phyloP scores from a whole-genome alignment of 2,113 vertebrate species.

The Psephotus haematonotus region DNA sequence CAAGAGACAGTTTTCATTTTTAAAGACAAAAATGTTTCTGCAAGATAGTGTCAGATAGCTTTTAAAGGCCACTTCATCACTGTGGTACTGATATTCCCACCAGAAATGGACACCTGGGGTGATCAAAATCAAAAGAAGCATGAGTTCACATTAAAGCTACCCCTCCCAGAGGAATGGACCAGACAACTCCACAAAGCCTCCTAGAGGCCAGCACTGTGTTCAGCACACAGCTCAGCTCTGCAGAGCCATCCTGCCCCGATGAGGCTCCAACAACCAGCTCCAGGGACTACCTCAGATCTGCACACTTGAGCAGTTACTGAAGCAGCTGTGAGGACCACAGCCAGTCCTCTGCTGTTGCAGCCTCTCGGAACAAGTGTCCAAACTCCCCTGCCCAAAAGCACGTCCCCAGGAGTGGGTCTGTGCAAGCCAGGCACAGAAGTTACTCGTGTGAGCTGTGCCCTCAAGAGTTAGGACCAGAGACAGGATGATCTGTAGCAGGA shows the following conservation, averaged over 20 bases:
- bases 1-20: background rate
- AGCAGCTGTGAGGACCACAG: background rate
- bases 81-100: background rate
- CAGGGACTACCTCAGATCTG: background rate
- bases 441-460: background rate
- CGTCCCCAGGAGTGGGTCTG: background rate
- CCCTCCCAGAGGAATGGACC: background rate
- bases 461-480: background rate
- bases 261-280: background rate
- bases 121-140: background rate
- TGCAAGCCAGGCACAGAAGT: background rate
- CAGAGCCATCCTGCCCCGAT: accelerated
- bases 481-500: background rate
- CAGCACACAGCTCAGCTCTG: background rate
- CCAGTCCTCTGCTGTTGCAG: background rate
- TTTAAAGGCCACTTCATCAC: background rate
- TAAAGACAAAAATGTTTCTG: background rate
- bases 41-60: background rate
- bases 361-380: background rate
- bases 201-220: background rate
- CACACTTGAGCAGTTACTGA: background rate
- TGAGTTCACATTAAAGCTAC: background rate
- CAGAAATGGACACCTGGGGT: background rate
- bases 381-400: background rate
- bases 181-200: background rate